Evolutionary conservation across 2,888 invertebrate species (phyloP).

Genomic region (Zonitis immaculata): DNA sequence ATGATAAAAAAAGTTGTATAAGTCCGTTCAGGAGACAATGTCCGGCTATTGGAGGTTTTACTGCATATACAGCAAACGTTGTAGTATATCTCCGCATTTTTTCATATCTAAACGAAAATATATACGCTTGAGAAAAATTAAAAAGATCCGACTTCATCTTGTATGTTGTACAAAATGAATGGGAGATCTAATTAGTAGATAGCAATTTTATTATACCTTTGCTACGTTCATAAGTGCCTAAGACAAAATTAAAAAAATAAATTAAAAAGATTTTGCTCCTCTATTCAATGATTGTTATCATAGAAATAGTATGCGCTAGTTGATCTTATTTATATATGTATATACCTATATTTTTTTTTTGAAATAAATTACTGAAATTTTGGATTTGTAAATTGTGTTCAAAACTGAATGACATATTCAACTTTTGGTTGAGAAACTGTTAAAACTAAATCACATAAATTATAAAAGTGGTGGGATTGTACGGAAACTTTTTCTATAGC

Average conservation of each 20-base stretch:
- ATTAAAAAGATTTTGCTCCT: conserved; percentile 10
- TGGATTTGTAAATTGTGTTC: background rate
- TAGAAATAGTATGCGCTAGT: too few relatives aligned
- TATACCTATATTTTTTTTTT: too few relatives aligned
- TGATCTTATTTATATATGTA: background rate
- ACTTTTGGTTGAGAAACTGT: background rate
- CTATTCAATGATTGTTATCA: background rate
- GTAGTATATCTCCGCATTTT: too few relatives aligned
- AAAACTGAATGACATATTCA: background rate
- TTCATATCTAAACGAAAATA: too few relatives aligned
- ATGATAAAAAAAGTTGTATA: too few relatives aligned
- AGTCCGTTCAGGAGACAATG: too few relatives aligned
- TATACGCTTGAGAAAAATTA: background rate
- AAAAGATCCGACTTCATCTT: conserved; percentile 23
- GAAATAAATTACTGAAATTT: background rate
- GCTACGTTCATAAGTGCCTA: conserved; percentile 25
- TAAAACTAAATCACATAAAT: background rate
- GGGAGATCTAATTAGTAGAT: conserved; percentile 39
- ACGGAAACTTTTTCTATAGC: background rate
- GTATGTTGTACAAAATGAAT: conserved; percentile 26
- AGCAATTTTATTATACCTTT: conserved; percentile 33
- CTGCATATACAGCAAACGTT: too few relatives aligned
- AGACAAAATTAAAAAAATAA: conserved; percentile 33
- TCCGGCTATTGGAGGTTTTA: too few relatives aligned
- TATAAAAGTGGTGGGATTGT: background rate